These are phyloP conservation scores for Larimichthys polyactis DNA, from an alignment of 2,113 vertebrate species.

Conservation along the genomic window DNA sequence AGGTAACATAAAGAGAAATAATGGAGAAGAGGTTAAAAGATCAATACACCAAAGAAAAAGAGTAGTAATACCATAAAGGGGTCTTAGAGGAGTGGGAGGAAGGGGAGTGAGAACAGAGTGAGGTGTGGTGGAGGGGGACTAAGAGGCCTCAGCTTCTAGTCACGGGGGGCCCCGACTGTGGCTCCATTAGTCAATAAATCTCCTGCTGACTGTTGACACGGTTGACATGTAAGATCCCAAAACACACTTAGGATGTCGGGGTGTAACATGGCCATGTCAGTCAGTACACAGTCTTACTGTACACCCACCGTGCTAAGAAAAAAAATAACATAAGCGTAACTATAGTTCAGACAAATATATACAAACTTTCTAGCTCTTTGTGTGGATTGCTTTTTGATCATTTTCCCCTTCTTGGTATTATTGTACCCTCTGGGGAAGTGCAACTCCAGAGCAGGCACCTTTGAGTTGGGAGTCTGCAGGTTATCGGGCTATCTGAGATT, in stretches of 20 bases:
- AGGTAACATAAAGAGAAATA: slow-evolving; percentile 12
- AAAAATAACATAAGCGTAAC: not conserved
- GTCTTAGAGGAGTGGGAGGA: slow-evolving; percentile 16
- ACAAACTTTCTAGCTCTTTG: not conserved
- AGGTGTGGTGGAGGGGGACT: slow-evolving; percentile 38
- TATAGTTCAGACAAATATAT: not conserved
- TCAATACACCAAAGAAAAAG: slow-evolving; percentile 21
- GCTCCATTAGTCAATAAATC: slow-evolving; percentile 79
- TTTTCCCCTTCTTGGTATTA: slow-evolving; percentile 7
- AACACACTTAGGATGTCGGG: slow-evolving; percentile 73
- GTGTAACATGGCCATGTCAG: slow-evolving; percentile 42
- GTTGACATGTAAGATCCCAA: slow-evolving; percentile 74
- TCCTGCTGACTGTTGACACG: slow-evolving; percentile 76
- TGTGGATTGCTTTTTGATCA: not conserved
- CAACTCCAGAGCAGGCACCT: slow-evolving; percentile 1
- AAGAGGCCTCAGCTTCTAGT: slow-evolving; percentile 49
- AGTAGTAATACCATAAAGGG: slow-evolving; percentile 24
- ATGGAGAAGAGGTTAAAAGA: slow-evolving; percentile 31
- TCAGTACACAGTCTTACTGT: slow-evolving; percentile 3
- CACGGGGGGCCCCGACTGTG: slow-evolving; percentile 51
- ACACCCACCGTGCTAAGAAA: not conserved
- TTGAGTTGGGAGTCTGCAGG: slow-evolving; percentile 38
- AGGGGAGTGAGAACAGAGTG: slow-evolving; percentile 37
- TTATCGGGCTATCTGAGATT: slow-evolving; percentile 78
- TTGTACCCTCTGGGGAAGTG: slow-evolving; percentile 19